A percentile compares a stretch with the other conserved stretches of the same genome.
Evolutionary conservation across 2,113 vertebrate species (phyloP).

Genomic region (Spilogale gracilis): DNA sequence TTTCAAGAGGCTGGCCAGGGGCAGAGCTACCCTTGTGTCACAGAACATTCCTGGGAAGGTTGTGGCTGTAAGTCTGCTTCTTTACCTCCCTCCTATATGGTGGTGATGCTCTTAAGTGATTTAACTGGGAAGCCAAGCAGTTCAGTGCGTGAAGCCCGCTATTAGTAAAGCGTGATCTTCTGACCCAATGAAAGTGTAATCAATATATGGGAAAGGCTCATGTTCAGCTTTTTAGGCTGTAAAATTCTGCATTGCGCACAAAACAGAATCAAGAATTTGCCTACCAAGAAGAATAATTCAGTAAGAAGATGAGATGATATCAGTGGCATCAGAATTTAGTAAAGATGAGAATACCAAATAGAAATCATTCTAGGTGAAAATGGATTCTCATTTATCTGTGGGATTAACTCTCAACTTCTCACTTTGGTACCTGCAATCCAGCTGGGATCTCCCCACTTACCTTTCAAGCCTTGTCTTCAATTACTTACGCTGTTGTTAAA

Average conservation of each 20-base stretch:
- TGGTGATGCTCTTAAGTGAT: neutral
- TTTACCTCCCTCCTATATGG: neutral
- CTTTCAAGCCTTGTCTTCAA: neutral
- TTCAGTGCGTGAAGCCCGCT: neutral
- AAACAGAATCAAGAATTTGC: slow-evolving; percentile 8
- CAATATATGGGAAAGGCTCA: neutral
- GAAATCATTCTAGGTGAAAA: neutral
- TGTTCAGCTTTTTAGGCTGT: neutral
- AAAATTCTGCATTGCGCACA: neutral
- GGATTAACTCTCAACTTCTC: neutral
- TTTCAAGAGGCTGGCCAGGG: neutral
- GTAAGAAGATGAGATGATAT: neutral
- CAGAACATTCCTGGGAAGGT: neutral
- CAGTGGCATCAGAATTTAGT: neutral
- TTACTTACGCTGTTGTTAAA: neutral
- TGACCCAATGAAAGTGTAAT: neutral
- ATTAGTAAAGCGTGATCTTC: neutral
- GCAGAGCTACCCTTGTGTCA: neutral
- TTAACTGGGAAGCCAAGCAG: neutral
- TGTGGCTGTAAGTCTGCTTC: neutral
- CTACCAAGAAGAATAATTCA: neutral
- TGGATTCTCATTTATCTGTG: neutral
- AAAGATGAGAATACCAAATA: neutral
- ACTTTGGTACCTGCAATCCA: neutral
- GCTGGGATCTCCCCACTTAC: neutral